Conservation (phyloP, 2,113 vertebrate species). For the Hymenochirus boettgeri region DNA sequence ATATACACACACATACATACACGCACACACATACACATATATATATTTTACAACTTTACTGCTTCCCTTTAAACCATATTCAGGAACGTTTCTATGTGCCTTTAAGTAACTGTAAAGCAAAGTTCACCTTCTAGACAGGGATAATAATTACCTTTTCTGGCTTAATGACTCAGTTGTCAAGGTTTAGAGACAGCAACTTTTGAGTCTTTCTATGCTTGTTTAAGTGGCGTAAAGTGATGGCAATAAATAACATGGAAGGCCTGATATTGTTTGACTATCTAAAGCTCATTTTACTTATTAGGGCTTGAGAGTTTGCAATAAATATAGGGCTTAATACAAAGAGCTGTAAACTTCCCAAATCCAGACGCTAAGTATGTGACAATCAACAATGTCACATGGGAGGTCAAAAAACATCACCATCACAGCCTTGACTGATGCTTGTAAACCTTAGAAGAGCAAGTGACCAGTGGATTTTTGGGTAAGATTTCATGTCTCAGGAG, state of each 20-base stretch:
- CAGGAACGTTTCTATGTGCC: slow-evolving; percentile 31
- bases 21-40: too few relatives aligned
- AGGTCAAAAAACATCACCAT: too few relatives aligned
- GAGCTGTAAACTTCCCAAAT: slow-evolving; percentile 32
- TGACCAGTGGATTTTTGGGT: too few relatives aligned
- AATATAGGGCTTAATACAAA: slow-evolving; percentile 45
- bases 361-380: slow-evolving; percentile 15
- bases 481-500: too few relatives aligned
- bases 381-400: slow-evolving; percentile 32
- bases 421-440: too few relatives aligned
- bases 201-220: background rate
- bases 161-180: slow-evolving; percentile 33
- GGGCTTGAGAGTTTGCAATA: slow-evolving; percentile 48
- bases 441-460: too few relatives aligned
- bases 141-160: slow-evolving; percentile 34
- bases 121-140: slow-evolving; percentile 35
- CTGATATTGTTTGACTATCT: slow-evolving; percentile 57
- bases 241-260: slow-evolving; percentile 35
- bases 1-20: too few relatives aligned
- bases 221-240: slow-evolving; percentile 11
- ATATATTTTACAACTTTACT: too few relatives aligned
- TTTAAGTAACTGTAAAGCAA: slow-evolving; percentile 41
- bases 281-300: slow-evolving; percentile 51
- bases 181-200: background rate
- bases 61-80: slow-evolving; percentile 29